These are phyloP conservation scores for Pelochelys cantorii DNA, from an alignment of 2,797 vertebrate genomes.

Conservation along the genomic window DNA sequence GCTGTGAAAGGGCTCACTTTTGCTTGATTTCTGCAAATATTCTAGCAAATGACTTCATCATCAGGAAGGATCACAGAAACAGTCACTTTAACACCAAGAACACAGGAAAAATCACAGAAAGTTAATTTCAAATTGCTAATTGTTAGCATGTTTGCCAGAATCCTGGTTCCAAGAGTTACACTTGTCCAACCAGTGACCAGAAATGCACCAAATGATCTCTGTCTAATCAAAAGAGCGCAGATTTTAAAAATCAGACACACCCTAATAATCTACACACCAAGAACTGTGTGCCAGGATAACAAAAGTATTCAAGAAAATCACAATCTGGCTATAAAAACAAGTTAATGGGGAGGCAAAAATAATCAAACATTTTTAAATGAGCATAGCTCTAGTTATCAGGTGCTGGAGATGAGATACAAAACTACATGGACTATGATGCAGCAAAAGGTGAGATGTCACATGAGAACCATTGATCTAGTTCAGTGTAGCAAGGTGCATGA, in stretches of 20 bases:
- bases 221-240: background rate
- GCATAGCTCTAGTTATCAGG: background rate
- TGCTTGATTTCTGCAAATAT: slow-evolving; percentile 45
- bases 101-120: slow-evolving; percentile 46
- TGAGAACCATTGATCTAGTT: background rate
- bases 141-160: slow-evolving; percentile 42
- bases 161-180: slow-evolving; percentile 46
- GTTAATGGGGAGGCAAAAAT: background rate
- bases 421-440: background rate
- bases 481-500: background rate
- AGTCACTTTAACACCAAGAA: slow-evolving; percentile 58
- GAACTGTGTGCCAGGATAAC: background rate
- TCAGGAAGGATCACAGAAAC: slow-evolving; percentile 35
- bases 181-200: background rate
- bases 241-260: background rate
- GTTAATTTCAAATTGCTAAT: slow-evolving; percentile 33
- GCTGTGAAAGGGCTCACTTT: slow-evolving; percentile 37
- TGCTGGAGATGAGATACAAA: background rate
- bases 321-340: background rate
- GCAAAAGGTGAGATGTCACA: background rate
- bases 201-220: background rate
- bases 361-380: background rate
- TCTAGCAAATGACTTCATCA: slow-evolving; percentile 39
- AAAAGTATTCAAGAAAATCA: background rate
- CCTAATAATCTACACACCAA: background rate